Conservation (phyloP, 2,888 invertebrate genomes). For the Allygus modestus region DNA sequence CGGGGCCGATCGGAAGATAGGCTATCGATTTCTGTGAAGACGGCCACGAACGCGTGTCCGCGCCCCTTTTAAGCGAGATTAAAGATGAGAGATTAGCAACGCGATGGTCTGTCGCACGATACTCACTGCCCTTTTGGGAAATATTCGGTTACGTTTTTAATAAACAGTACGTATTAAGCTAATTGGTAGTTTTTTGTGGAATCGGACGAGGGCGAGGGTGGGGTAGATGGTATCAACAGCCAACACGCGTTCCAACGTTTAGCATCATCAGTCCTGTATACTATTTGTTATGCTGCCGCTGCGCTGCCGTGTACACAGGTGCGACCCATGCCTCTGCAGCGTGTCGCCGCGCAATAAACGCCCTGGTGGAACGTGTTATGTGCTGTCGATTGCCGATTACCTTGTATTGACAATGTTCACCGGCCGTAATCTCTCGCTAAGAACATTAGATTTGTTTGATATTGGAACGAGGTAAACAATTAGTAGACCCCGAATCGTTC, state of each 20-base stretch:
- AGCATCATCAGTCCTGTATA: background rate
- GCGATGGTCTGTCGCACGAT: slow-evolving; percentile 56
- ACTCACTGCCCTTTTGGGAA: slow-evolving; percentile 48
- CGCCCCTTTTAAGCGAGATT: slow-evolving; percentile 61
- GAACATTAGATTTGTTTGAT: too few relatives aligned
- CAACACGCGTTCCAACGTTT: slow-evolving; percentile 12
- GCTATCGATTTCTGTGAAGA: slow-evolving; percentile 62
- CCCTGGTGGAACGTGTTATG: background rate
- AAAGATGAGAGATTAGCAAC: slow-evolving; percentile 62
- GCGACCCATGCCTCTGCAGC: background rate
- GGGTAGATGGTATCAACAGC: slow-evolving; percentile 16
- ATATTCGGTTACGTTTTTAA: slow-evolving; percentile 56
- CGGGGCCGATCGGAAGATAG: slow-evolving; percentile 63
- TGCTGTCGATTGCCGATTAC: background rate
- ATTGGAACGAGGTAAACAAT: too few relatives aligned
- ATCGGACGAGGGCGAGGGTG: slow-evolving; percentile 34
- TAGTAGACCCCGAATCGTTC: too few relatives aligned
- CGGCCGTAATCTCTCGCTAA: too few relatives aligned
- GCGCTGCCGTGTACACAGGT: background rate
- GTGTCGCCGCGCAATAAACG: slow-evolving; percentile 24
- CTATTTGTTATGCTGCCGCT: slow-evolving; percentile 14
- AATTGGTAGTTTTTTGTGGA: slow-evolving; percentile 61
- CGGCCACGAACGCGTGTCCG: slow-evolving; percentile 26
- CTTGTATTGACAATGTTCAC: too few relatives aligned
- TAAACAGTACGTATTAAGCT: slow-evolving; percentile 56